Percentiles rank a stretch among this genome's conserved stretches.
Conservation (phyloP, 2,113 vertebrate species). For the Scomber colias region DNA sequence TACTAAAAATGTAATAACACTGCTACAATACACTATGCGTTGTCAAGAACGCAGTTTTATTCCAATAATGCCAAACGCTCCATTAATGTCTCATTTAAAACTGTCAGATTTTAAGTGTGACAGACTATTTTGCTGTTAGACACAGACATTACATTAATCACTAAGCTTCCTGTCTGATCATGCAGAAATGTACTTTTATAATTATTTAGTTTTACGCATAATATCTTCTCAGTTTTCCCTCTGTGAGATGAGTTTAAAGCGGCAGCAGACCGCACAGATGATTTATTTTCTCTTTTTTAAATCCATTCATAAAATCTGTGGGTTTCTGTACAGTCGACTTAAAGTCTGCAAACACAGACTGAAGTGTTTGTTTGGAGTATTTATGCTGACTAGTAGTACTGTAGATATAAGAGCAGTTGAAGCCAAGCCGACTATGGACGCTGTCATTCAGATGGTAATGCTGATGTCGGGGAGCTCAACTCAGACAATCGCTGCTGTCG, state of each 20-base stretch:
- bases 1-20: background rate
- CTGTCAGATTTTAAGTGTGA: background rate
- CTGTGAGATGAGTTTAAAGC: background rate
- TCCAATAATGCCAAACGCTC: constrained; percentile 31
- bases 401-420: constrained; percentile 1
- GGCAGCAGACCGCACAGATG: background rate
- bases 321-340: background rate
- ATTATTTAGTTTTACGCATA: background rate
- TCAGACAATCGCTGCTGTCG: constrained; percentile 41
- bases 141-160: constrained; percentile 3
- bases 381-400: constrained; percentile 13
- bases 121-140: background rate
- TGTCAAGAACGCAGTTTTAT: constrained; percentile 45
- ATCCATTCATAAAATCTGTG: background rate
- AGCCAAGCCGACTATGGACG: background rate
- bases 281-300: background rate
- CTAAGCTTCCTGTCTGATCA: constrained; percentile 20
- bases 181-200: background rate
- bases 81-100: constrained; percentile 17
- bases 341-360: background rate
- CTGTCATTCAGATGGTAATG: constrained; percentile 16
- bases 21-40: constrained; percentile 37
- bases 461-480: constrained; percentile 26
- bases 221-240: background rate
- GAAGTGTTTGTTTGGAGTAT: background rate